Evolutionary conservation across 2,797 vertebrate genomes (phyloP), one percentile per base, ranked within the genome.

Genomic region (Sylvilagus floridanus): DNA sequence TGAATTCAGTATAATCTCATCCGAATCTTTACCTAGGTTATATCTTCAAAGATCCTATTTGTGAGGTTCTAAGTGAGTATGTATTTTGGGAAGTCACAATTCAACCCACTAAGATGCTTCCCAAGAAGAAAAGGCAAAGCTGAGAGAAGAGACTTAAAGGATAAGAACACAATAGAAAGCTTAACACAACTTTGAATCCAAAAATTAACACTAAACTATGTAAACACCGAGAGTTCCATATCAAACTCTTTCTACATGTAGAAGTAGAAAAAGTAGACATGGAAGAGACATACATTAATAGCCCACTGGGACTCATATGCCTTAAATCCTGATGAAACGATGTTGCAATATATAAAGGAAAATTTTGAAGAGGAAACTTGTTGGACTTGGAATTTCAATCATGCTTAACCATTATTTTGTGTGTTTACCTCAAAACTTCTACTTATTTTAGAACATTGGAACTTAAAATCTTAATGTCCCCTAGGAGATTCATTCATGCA

Each of bases 401-500:
- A 94, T 17, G 10, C 35, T 84, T 30, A 14, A 82, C n/a, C 69
- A 66, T 69, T 12, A 62, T 50, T 82, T 78, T 93, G 10, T 79
- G 10, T 75, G 35, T 91, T 57, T 90, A 62, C 7, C 35, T 75
- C 63, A 75, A 96, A n/a, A 90, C 13, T 47, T 88, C 66, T 89
- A 16, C 9, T 14, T 92, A n/a, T 17, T 22, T 78, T 52, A 78
- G 21, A 30, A 71, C 73, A 5, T 26, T 42, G 19, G 79, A 57
- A 90, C 35, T 87, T 91, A 72, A 26, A 35, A 82, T 3, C 35
- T 77, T 93, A 76, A 54, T 30, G 0, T 52, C 71, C 32, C 89
- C 68, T 57, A 84, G 37, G 35, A 95, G 69, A 92, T 37, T 78
- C 47, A 63, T 4, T 88, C n/a, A 90, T 85, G 89, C 7, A 85